Conservation (phyloP, 2,888 invertebrate species). For the Hypena proboscidalis region DNA sequence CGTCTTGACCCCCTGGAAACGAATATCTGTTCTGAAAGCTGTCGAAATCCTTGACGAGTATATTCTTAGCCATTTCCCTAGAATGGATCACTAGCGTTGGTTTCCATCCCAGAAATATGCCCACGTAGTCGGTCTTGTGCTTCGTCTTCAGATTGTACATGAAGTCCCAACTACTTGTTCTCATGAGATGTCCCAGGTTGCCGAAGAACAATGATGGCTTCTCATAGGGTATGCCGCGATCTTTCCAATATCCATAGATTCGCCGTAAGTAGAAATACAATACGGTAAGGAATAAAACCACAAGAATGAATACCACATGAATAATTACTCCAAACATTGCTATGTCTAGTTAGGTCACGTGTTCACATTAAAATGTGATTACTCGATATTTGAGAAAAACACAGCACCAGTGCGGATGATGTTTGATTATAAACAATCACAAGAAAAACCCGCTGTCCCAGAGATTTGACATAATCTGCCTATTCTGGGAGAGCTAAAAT, state of each 20-base stretch:
- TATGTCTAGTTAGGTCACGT: slow-evolving; percentile 17
- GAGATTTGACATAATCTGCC: no score
- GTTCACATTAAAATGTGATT: slow-evolving; percentile 7
- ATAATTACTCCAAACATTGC: slow-evolving; percentile 30
- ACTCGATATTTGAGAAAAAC: no score
- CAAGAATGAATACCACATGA: slow-evolving; percentile 36
- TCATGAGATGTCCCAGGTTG: slow-evolving; percentile 62
- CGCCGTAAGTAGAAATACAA: slow-evolving; percentile 49
- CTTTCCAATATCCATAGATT: slow-evolving; percentile 67
- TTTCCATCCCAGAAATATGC: slow-evolving; percentile 62
- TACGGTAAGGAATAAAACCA: slow-evolving; percentile 41
- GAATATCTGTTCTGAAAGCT: slow-evolving; percentile 61
- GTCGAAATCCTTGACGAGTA: slow-evolving; percentile 62
- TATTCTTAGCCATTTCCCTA: slow-evolving; percentile 59
- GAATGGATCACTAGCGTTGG: slow-evolving; percentile 64
- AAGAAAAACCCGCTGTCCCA: no score
- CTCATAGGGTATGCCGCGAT: slow-evolving; percentile 61
- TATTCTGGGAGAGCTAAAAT: no score
- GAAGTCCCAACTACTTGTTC: slow-evolving; percentile 59
- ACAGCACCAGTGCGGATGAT: no score
- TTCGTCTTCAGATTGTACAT: slow-evolving; percentile 53
- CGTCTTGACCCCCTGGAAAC: slow-evolving; percentile 51
- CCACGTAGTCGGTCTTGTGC: slow-evolving; percentile 57
- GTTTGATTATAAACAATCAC: no score
- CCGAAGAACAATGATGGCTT: slow-evolving; percentile 59